A percentile compares a stretch with the other conserved stretches of the same genome.
Conservation (phyloP, 64 coral and sea anemone genomes). For the Trachythela sp. region DNA sequence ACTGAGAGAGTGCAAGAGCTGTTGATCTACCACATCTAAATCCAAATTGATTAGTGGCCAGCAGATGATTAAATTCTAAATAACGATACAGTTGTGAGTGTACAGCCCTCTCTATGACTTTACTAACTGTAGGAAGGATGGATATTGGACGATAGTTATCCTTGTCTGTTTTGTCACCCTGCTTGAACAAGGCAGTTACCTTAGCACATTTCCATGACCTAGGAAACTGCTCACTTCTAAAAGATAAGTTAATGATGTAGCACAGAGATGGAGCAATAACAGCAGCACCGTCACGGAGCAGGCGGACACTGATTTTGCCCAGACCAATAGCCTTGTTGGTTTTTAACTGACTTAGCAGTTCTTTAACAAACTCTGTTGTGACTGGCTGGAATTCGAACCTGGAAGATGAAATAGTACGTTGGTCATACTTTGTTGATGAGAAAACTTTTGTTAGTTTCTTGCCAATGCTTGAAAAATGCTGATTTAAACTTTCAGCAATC, state of each 20-base stretch:
- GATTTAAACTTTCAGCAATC: conserved; percentile 41
- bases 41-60: conserved; percentile 27
- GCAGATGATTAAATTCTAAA: conserved; percentile 16
- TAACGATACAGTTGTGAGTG: conserved; percentile 31
- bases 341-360: background rate
- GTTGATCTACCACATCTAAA: too few relatives aligned
- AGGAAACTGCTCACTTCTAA: background rate
- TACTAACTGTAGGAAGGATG: background rate
- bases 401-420: background rate
- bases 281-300: background rate
- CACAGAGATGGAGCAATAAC: background rate
- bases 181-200: conserved; percentile 5
- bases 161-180: background rate
- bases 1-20: too few relatives aligned
- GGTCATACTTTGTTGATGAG: background rate
- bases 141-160: conserved; percentile 28
- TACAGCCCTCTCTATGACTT: conserved; percentile 38
- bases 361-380: background rate
- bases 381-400: background rate
- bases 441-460: conserved; percentile 45
- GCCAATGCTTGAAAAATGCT: conserved; percentile 50
- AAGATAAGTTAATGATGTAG: background rate
- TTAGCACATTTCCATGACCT: background rate
- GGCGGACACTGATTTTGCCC: background rate
- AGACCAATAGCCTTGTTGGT: background rate